Conservation (phyloP, 2,113 vertebrate species). For the Colistium nudipinnis region DNA sequence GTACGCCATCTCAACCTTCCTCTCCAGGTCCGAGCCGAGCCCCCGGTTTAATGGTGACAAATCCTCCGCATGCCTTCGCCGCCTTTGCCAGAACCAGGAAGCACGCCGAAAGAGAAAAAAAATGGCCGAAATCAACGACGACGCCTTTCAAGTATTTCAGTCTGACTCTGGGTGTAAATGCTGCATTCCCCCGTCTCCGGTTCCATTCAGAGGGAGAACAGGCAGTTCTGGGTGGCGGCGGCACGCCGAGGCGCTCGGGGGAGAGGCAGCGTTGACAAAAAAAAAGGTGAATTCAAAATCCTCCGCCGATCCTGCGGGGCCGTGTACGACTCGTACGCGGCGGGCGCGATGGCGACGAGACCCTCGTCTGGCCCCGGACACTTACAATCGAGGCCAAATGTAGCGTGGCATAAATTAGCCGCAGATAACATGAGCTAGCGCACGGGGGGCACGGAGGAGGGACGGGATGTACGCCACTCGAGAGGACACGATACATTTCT, state of each 20-base stretch:
- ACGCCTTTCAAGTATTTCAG: slow-evolving; percentile 53
- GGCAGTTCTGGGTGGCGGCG: slow-evolving; percentile 39
- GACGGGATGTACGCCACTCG: slow-evolving; percentile 79
- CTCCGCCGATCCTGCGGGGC: slow-evolving; percentile 68
- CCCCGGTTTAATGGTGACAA: slow-evolving; percentile 82
- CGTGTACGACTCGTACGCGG: slow-evolving; percentile 56
- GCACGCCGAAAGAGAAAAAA: slow-evolving; percentile 58
- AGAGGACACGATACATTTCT: slow-evolving; percentile 78
- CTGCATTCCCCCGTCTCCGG: slow-evolving; percentile 25
- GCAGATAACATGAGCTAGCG: slow-evolving; percentile 77
- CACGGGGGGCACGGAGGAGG: slow-evolving; percentile 75
- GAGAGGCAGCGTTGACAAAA: slow-evolving; percentile 45
- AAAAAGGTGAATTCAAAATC: slow-evolving; percentile 69
- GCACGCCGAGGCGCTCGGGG: slow-evolving; percentile 54
- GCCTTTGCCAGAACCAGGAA: slow-evolving; percentile 73
- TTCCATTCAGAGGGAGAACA: slow-evolving; percentile 31
- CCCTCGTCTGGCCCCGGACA: slow-evolving; percentile 76
- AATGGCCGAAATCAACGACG: slow-evolving; percentile 61
- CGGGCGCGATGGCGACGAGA: slow-evolving; percentile 67
- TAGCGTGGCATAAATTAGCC: slow-evolving; percentile 83
- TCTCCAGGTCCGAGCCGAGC: slow-evolving; percentile 70
- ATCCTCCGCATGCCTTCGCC: slow-evolving; percentile 74
- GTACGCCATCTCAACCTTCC: slow-evolving; percentile 78
- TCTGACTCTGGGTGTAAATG: slow-evolving; percentile 50
- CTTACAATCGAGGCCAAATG: slow-evolving; percentile 82